A percentile compares a stretch with the other conserved stretches of the same genome.
These are phyloP conservation scores for Cyrtorhinus lividipennis DNA, from an alignment of 1,140 invertebrate species.

Conservation along the genomic window DNA sequence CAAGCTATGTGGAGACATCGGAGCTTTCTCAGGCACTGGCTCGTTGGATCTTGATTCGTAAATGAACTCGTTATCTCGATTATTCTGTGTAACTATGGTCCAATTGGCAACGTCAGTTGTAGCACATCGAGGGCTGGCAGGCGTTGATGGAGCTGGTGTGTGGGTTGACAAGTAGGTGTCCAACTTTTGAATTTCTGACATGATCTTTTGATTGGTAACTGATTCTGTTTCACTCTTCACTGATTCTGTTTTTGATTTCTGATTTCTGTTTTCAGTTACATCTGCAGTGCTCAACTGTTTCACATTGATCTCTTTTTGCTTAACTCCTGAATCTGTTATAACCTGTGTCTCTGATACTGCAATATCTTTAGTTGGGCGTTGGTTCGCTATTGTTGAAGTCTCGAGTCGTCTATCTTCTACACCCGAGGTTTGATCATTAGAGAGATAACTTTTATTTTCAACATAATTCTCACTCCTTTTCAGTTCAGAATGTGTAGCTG, in stretches of 20 bases:
- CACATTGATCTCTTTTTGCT: no score
- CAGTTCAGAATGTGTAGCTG: no score
- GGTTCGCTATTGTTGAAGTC: no score
- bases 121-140: conserved; percentile 21
- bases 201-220: conserved; percentile 27
- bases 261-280: neutral
- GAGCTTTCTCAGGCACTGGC: neutral
- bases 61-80: conserved; percentile 21
- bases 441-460: no score
- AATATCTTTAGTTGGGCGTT: no score
- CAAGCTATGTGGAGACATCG: neutral
- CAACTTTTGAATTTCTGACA: conserved; percentile 27
- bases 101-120: conserved; percentile 22
- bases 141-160: conserved; percentile 21
- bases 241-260: neutral
- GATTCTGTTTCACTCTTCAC: conserved; percentile 5
- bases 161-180: conserved; percentile 27
- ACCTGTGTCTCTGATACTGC: no score
- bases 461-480: no score
- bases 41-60: conserved; percentile 8
- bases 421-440: no score
- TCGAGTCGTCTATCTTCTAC: no score
- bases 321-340: neutral
- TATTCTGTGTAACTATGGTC: conserved; percentile 22
- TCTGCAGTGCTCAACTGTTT: neutral